phyloP scores from a whole-genome alignment of 2,888 invertebrate species.

The Campoletis raptor region DNA sequence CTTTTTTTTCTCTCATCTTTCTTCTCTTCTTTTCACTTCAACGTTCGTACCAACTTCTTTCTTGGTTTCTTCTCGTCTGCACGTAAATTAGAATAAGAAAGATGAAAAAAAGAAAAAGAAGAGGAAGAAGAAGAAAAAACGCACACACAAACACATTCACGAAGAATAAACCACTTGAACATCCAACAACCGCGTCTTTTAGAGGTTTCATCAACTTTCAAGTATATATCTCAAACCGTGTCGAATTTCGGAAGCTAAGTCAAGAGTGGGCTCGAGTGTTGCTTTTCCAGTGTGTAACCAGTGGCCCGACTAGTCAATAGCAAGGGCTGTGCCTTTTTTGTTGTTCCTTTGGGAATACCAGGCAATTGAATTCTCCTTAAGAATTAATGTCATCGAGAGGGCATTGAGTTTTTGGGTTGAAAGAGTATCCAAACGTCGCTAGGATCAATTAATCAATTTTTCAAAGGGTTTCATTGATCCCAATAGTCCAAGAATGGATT shows the following conservation, averaged over 20 bases:
- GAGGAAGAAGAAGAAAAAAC: too few relatives aligned
- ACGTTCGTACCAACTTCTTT: conserved; percentile 62
- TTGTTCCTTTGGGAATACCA: neutral
- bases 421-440: neutral
- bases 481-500: neutral
- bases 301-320: conserved; percentile 35
- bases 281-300: conserved; percentile 53
- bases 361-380: conserved; percentile 57
- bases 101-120: conserved; percentile 64
- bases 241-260: conserved; percentile 72
- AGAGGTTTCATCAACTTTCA: conserved; percentile 38
- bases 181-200: conserved; percentile 49
- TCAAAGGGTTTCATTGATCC: neutral
- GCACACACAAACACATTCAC: conserved; percentile 53
- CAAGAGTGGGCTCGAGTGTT: conserved; percentile 61
- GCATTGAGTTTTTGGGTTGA: conserved; percentile 12
- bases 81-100: conserved; percentile 60
- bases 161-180: conserved; percentile 45
- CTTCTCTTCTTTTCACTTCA: conserved; percentile 64
- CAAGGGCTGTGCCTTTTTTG: conserved; percentile 14
- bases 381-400: conserved; percentile 27
- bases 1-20: conserved; percentile 66
- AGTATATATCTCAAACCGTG: conserved; percentile 62
- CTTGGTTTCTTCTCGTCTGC: conserved; percentile 43
- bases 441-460: neutral